Conservation (phyloP, 2,797 vertebrate genomes). For the Eptatretus atami region DNA sequence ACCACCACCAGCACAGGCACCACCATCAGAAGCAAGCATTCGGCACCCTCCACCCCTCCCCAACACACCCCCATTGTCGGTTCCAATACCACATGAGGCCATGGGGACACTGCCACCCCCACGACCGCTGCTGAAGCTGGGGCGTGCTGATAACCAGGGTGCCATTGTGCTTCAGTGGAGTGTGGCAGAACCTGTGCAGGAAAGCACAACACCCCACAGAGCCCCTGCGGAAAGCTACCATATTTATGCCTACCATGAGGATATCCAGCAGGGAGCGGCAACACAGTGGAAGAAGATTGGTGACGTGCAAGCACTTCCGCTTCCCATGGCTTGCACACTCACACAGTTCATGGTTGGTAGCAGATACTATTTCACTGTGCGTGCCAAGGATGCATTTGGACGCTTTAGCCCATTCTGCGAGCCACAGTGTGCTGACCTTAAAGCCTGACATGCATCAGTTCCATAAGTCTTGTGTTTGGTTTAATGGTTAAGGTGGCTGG, state of each 20-base stretch:
- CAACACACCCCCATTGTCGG: too few species aligned
- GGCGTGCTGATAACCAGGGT: slow-evolving; percentile 66
- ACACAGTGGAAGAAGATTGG: slow-evolving; percentile 95
- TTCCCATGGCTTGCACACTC: slow-evolving; percentile 93
- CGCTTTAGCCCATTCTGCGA: slow-evolving; percentile 88
- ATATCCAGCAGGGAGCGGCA: slow-evolving; percentile 28
- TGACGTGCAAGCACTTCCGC: slow-evolving; percentile 68
- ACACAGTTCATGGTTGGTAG: slow-evolving; percentile 93
- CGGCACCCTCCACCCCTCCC: too few species aligned
- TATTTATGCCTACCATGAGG: slow-evolving; percentile 84
- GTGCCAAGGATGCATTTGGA: slow-evolving; percentile 76
- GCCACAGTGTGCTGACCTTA: slow-evolving; percentile 95
- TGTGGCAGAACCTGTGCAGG: slow-evolving; percentile 49
- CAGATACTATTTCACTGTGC: slow-evolving; percentile 86
- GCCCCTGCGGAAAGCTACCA: slow-evolving; percentile 81
- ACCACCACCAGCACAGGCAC: too few species aligned
- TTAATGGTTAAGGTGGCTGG: too few species aligned
- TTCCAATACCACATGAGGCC: slow-evolving; percentile 34
- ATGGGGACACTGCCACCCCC: slow-evolving; percentile 46
- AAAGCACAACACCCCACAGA: slow-evolving; percentile 17
- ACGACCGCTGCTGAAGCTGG: slow-evolving; percentile 80
- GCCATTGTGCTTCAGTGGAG: slow-evolving; percentile 93
- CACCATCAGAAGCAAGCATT: too few species aligned
- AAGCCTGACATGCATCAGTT: neutral
- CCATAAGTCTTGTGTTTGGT: too few species aligned